phyloP scores from a whole-genome alignment of 2,888 invertebrate genomes.

The Apantesis nais region DNA sequence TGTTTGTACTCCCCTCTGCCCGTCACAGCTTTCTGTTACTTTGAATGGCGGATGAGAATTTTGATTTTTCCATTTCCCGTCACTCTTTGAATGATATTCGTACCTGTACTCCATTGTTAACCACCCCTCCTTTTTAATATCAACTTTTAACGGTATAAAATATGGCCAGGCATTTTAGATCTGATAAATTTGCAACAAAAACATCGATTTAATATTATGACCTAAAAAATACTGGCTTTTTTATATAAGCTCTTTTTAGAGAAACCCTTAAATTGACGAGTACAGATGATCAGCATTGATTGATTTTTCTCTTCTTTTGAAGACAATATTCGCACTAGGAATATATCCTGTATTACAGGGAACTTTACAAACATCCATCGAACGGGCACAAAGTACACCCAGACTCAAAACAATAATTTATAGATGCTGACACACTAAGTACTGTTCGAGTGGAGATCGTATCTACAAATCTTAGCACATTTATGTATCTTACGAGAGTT shows the following conservation, averaged over 20 bases:
- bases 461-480: no score
- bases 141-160: conserved; percentile 54
- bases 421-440: no score
- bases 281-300: no score
- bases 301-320: no score
- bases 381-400: no score
- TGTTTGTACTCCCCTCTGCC: conserved; percentile 53
- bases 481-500: not conserved
- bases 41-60: conserved; percentile 68
- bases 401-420: no score
- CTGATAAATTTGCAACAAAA: conserved; percentile 1
- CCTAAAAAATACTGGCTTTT: not conserved
- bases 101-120: conserved; percentile 63
- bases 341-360: no score
- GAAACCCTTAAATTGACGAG: not conserved
- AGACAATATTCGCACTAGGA: no score
- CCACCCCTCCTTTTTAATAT: conserved; percentile 69
- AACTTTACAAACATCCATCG: no score
- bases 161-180: conserved; percentile 53
- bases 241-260: no score
- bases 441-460: no score
- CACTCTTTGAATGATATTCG: conserved; percentile 66
- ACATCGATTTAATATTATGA: not conserved
- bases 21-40: conserved; percentile 62
- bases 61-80: conserved; percentile 80